Evolutionary conservation across 2,113 vertebrate species (phyloP).

Genomic region (Coryphaenoides rupestris): DNA sequence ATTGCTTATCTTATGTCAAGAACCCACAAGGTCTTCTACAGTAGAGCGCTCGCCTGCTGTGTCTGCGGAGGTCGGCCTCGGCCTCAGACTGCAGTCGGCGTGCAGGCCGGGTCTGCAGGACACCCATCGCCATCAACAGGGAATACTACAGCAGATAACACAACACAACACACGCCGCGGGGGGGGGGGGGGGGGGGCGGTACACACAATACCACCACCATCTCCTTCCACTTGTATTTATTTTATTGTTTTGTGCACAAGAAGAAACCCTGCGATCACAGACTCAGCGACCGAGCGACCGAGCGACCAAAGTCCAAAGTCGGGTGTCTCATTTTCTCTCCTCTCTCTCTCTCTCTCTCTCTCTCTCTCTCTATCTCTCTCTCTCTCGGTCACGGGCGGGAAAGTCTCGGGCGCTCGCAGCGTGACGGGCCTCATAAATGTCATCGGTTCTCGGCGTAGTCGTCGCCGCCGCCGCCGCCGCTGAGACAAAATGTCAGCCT

Average conservation of each 20-base stretch:
- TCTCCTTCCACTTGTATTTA: background rate
- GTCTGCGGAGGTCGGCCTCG: too few species aligned
- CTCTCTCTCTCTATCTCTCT: too few species aligned
- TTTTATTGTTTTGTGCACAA: constrained; percentile 32
- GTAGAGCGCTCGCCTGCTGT: too few species aligned
- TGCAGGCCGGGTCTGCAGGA: too few species aligned
- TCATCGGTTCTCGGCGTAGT: constrained; percentile 60
- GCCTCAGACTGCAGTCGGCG: too few species aligned
- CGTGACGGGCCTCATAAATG: constrained; percentile 59
- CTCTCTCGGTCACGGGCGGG: constrained; percentile 36
- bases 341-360: too few species aligned
- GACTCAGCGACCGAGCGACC: constrained; percentile 28
- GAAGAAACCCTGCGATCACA: constrained; percentile 31
- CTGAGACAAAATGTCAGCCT: constrained; percentile 63
- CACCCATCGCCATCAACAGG: too few species aligned
- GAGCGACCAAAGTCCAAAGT: too few species aligned
- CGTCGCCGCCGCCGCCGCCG: constrained; percentile 46
- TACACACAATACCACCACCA: too few species aligned
- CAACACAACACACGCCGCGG: background rate
- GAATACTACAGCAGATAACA: too few species aligned
- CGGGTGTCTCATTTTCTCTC: constrained; percentile 36
- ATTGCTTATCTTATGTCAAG: too few species aligned
- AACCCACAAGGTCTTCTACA: too few species aligned
- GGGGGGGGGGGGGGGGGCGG: background rate
- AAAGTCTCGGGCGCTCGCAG: constrained; percentile 34